Base-by-base conservation (phyloP, 2,888 invertebrate genomes). In the Micropterix aruncella region DNA sequence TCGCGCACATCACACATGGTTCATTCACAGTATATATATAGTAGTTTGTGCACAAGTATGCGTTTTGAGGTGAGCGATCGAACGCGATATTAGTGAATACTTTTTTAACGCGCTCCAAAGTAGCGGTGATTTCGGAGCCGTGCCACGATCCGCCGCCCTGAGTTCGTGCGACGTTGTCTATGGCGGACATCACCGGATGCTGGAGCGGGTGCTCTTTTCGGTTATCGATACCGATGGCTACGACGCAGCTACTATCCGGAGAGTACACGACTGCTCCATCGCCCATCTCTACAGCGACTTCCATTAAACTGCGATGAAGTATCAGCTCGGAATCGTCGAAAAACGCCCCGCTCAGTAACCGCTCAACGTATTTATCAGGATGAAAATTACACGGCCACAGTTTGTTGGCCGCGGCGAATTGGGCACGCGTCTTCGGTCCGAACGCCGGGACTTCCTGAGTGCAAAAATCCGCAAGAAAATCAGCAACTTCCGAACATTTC, bases 1-100 rank as follows among this genome's bases (percentile, higher is more conserved):
- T 97, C 0, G 91, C 74, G 65, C 97, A 97, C 84, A 96, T 90
- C 1, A 88, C 59, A 63, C 97, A 97, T 0, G 96, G 95, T 60
- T 97, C 96, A 47, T 74, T 74, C 0, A 83, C 75, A 38, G 88
- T 60, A 58, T 90, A 95, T 2, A 88, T 64, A 65, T 89, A 83
- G 61, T 88, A 92, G 2, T 87, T 87, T 0, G 95, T 92, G 63
- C 91, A 91, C 41, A 92, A 64, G 60, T 92, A 92, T 0, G 86
- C 81, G 9, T 49, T 48, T 5, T 51, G 50, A 41, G 51, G 52
- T 2, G 47, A 48, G 5, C 55, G 44, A 45, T 63, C 61, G 19
- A 51, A 52, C 51, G 66, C 68, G 2, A 55, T 59, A 0, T 75
- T 72, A 16, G 77, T 78, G 56, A 75, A 72, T n/a, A n/a, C n/a